These are phyloP conservation scores for Aphodius granarius DNA, from an alignment of 2,888 invertebrate genomes.

Conservation along the genomic window DNA sequence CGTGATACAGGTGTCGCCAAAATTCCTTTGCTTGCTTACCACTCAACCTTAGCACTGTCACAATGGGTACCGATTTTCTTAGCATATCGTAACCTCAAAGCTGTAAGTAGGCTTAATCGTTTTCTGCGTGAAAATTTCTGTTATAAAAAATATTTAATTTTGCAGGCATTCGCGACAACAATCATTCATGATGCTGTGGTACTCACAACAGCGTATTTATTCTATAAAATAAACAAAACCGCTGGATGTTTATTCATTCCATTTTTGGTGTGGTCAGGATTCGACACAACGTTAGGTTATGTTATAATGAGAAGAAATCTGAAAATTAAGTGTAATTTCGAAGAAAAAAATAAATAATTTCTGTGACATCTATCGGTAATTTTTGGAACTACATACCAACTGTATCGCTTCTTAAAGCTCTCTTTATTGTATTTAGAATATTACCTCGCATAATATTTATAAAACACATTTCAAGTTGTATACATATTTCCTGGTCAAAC, in stretches of 20 bases:
- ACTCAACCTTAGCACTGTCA: slow-evolving; percentile 79
- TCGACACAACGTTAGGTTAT: no score
- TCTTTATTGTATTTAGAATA: no score
- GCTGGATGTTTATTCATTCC: slow-evolving; percentile 73
- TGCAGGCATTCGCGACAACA: slow-evolving; percentile 67
- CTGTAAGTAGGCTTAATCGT: slow-evolving; percentile 57
- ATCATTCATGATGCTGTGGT: slow-evolving; percentile 61
- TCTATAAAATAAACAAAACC: slow-evolving; percentile 63
- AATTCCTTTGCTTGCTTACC: slow-evolving; percentile 72
- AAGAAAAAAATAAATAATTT: no score
- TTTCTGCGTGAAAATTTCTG: slow-evolving; percentile 3
- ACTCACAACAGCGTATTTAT: slow-evolving; percentile 60
- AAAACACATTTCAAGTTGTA: no score
- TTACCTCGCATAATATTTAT: no score
- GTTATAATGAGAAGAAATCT: no score
- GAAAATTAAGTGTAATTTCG: no score
- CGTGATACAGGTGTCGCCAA: slow-evolving; percentile 61
- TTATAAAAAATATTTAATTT: slow-evolving; percentile 38
- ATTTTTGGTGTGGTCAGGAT: slow-evolving; percentile 72
- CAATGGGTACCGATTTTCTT: slow-evolving; percentile 87
- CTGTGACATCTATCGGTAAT: neutral
- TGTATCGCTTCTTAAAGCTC: neutral
- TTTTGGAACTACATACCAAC: slow-evolving; percentile 23
- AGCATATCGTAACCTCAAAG: slow-evolving; percentile 68
- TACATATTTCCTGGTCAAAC: no score